Evolutionary conservation across 2,888 invertebrate species (phyloP).

Genomic region (Tiphia femorata): DNA sequence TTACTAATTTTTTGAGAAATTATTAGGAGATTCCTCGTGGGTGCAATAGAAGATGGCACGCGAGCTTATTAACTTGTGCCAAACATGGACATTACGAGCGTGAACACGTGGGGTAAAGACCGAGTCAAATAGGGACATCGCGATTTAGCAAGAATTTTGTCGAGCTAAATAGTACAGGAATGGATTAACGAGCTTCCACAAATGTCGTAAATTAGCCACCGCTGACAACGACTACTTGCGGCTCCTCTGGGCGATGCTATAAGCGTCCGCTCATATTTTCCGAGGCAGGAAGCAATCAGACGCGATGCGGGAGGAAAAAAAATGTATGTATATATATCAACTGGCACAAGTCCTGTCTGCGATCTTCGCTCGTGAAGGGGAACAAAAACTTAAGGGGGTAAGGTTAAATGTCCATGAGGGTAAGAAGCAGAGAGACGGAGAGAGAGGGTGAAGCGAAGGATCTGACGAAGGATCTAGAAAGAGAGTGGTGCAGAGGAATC

Average conservation of each 20-base stretch:
- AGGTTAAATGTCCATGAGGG: no score
- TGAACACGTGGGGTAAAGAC: no score
- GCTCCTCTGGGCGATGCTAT: slow-evolving; percentile 40
- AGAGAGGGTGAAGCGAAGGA: neutral
- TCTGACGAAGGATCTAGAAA: slow-evolving; percentile 5
- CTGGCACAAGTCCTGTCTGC: slow-evolving; percentile 41
- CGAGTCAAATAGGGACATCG: no score
- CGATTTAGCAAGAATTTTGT: no score
- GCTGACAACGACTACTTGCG: slow-evolving; percentile 6
- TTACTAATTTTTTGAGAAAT: no score
- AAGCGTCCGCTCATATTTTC: slow-evolving; percentile 49
- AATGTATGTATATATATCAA: slow-evolving; percentile 18
- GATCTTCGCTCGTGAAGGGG: slow-evolving; percentile 20
- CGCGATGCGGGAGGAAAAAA: slow-evolving; percentile 27
- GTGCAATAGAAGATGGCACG: no score
- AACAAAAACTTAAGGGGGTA: neutral
- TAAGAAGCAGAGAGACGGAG: neutral
- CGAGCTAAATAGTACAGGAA: no score
- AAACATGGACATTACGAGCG: no score
- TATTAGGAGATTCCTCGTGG: no score
- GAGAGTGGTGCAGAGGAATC: slow-evolving; percentile 18
- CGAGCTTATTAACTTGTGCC: no score
- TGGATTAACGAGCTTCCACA: slow-evolving; percentile 44
- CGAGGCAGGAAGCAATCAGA: slow-evolving; percentile 47
- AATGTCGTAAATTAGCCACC: slow-evolving; percentile 46